A percentile compares a stretch with the other conserved stretches of the same genome.
Evolutionary conservation across 2,113 vertebrate species (phyloP).

Genomic region (Nerophis ophidion): DNA sequence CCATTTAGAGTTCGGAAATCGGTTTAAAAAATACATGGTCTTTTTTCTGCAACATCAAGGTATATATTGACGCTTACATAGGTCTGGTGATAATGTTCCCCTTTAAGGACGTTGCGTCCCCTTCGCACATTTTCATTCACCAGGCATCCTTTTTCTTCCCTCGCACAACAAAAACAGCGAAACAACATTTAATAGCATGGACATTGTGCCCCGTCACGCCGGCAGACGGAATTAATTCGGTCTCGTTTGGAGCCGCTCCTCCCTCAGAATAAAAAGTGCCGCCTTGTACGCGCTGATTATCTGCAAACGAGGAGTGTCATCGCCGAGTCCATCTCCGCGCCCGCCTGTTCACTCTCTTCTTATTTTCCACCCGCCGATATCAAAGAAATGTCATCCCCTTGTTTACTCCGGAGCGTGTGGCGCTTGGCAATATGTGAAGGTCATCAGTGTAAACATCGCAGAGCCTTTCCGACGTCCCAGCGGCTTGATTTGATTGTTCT

Average conservation of each 20-base stretch:
- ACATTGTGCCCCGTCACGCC: slow-evolving; percentile 1
- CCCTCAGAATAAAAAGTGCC: background rate
- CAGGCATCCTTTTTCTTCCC: background rate
- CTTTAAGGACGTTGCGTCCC: background rate
- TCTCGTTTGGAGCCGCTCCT: background rate
- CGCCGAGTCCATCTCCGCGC: background rate
- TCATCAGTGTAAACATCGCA: background rate
- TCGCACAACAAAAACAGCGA: background rate
- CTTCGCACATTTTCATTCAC: background rate
- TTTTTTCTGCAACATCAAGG: no score
- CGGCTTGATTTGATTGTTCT: no score
- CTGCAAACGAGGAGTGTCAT: slow-evolving; percentile 6
- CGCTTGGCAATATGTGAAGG: background rate
- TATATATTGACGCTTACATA: no score
- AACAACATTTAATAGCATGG: slow-evolving; percentile 8
- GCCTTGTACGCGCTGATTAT: background rate
- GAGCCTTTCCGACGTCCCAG: no score
- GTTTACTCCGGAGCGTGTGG: background rate
- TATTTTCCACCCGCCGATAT: background rate
- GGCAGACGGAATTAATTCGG: background rate
- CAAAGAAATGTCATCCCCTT: slow-evolving; percentile 4
- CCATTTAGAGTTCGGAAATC: no score
- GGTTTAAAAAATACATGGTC: no score
- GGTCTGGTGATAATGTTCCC: no score
- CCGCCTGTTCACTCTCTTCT: background rate